Conservation (phyloP, 2,888 invertebrate genomes). For the Urechis unicinctus region DNA sequence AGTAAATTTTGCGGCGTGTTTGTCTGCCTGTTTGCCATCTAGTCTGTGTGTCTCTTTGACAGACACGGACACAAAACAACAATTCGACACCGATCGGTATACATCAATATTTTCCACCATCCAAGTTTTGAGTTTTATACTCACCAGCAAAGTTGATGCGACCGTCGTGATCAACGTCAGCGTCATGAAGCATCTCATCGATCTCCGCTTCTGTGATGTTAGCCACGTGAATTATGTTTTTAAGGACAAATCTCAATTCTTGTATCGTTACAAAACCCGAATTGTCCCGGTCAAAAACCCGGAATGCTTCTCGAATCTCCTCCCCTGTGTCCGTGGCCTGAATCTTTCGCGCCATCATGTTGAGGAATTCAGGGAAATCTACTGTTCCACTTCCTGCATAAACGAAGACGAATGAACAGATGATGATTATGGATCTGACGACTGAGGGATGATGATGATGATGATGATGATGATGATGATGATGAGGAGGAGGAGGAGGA, state of each 20-base stretch:
- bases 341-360: conserved; percentile 24
- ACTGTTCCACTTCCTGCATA: conserved; percentile 18
- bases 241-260: conserved; percentile 18
- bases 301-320: conserved; percentile 19
- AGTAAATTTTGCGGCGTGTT: too few relatives aligned
- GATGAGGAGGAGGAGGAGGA: too few relatives aligned
- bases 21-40: too few relatives aligned
- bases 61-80: background rate
- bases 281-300: conserved; percentile 17
- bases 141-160: conserved; percentile 18
- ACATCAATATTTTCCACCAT: too few relatives aligned
- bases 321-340: conserved; percentile 18
- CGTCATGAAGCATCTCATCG: conserved; percentile 18
- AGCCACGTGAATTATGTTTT: conserved; percentile 12
- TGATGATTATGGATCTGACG: too few relatives aligned
- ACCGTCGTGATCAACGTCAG: conserved; percentile 17
- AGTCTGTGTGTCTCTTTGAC: too few relatives aligned
- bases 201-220: conserved; percentile 17
- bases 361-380: conserved; percentile 21
- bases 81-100: too few relatives aligned
- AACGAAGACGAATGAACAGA: too few relatives aligned
- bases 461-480: too few relatives aligned
- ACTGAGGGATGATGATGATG: too few relatives aligned
- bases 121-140: too few relatives aligned
- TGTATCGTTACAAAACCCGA: conserved; percentile 9